Conservation (phyloP, 2,888 invertebrate species). For the Encarsia formosa region DNA sequence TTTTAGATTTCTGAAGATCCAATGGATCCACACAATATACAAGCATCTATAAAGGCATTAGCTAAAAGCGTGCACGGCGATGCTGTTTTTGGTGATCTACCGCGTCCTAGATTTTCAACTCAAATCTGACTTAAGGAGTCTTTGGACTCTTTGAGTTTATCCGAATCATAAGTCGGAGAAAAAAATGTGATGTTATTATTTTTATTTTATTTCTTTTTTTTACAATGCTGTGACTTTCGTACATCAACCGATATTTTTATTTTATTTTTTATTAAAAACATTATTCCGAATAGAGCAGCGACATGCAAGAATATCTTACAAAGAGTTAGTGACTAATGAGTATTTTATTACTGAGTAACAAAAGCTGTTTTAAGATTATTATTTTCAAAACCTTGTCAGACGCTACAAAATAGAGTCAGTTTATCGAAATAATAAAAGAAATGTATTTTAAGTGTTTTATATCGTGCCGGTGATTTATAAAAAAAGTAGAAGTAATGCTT, state of each 20-base stretch:
- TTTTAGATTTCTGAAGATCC: conserved; percentile 41
- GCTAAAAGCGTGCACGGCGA: conserved; percentile 88
- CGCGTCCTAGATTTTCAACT: conserved; percentile 78
- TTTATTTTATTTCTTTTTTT: conserved; percentile 37
- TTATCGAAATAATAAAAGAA: conserved; percentile 5
- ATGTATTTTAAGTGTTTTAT: conserved; percentile 20
- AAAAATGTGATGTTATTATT: conserved; percentile 32
- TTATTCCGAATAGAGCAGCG: conserved; percentile 1
- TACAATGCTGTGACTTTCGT: no score
- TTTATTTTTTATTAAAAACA: conserved; percentile 8
- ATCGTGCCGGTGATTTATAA: conserved; percentile 16
- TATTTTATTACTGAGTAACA: conserved; percentile 26
- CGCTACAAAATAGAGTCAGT: conserved; percentile 17
- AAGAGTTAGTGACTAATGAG: conserved; percentile 26
- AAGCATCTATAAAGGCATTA: conserved; percentile 87
- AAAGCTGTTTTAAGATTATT: conserved; percentile 12
- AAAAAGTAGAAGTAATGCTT: conserved; percentile 14
- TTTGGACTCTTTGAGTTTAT: conserved; percentile 8
- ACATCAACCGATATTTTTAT: conserved; percentile 31
- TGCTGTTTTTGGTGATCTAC: conserved; percentile 81
- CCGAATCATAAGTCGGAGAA: conserved; percentile 1
- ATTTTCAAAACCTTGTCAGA: conserved; percentile 17
- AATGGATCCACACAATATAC: conserved; percentile 68
- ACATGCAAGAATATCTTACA: conserved; percentile 15
- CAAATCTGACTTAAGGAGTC: conserved; percentile 62